Evolutionary conservation across 1,140 invertebrate genomes (phyloP).

Genomic region (Ceratoteleas bidentatus): DNA sequence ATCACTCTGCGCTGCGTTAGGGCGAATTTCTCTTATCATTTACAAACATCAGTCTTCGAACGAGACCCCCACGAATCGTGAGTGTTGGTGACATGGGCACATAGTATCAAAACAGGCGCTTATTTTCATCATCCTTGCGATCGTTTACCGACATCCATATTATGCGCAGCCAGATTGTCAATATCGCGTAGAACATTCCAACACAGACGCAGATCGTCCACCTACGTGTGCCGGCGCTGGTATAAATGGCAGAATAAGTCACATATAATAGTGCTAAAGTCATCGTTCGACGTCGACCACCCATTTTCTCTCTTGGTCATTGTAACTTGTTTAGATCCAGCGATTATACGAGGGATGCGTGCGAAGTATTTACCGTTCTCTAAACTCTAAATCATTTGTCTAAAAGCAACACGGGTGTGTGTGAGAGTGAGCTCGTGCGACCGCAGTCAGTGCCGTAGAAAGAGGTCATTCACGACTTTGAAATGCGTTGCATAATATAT

Average conservation of each 20-base stretch:
- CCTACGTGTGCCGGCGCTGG: constrained; percentile 36
- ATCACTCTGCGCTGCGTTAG: constrained; percentile 2
- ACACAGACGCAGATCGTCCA: constrained; percentile 34
- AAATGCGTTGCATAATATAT: constrained; percentile 61
- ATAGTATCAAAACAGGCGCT: constrained; percentile 63
- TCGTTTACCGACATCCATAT: constrained; percentile 64
- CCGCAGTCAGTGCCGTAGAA: constrained; percentile 35
- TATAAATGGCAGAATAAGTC: constrained; percentile 49
- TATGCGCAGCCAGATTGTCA: constrained; percentile 63
- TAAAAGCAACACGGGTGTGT: constrained; percentile 39
- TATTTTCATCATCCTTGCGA: constrained; percentile 55
- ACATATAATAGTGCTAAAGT: constrained; percentile 65
- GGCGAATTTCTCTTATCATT: constrained; percentile 25
- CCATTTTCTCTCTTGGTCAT: constrained; percentile 72
- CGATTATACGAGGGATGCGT: constrained; percentile 74
- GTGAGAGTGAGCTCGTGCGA: constrained; percentile 18
- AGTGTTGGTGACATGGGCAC: constrained; percentile 32
- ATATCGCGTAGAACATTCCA: constrained; percentile 66
- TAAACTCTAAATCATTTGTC: constrained; percentile 73
- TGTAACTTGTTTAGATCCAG: constrained; percentile 76
- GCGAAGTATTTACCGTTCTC: constrained; percentile 72
- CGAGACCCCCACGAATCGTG: constrained; percentile 23
- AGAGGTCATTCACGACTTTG: constrained; percentile 61
- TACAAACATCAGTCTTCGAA: constrained; percentile 19
- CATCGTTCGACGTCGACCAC: constrained; percentile 72